phyloP scores from a whole-genome alignment of 2,797 vertebrate genomes.

The Danio aesculapii region DNA sequence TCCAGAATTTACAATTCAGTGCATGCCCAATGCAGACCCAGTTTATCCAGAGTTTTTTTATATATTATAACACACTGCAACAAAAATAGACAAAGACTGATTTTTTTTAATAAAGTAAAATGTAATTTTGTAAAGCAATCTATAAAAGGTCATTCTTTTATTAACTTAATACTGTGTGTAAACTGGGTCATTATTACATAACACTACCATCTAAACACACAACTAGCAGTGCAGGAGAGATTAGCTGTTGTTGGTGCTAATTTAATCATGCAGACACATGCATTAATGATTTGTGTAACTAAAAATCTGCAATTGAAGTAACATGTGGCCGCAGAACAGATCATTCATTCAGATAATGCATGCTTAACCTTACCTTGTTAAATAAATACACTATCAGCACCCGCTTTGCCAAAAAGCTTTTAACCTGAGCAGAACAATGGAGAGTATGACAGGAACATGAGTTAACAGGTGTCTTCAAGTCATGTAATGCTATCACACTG shows the following conservation, averaged over 20 bases:
- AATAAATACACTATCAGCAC: conserved; percentile 96
- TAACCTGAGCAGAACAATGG: conserved; percentile 84
- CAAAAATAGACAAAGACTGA: background rate
- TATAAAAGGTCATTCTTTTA: background rate
- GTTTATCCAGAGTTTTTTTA: conserved; percentile 25
- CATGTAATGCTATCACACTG: conserved; percentile 34
- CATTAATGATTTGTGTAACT: conserved; percentile 23
- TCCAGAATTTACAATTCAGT: no score
- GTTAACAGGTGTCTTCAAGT: conserved; percentile 21
- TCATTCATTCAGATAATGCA: conserved; percentile 35
- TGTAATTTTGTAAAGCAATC: background rate
- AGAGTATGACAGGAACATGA: conserved; percentile 49
- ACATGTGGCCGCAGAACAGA: background rate
- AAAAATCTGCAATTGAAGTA: conserved; percentile 22
- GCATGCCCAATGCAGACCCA: background rate
- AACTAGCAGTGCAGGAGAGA: background rate
- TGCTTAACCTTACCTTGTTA: conserved; percentile 90
- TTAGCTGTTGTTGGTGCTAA: conserved; percentile 7
- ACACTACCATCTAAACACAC: background rate
- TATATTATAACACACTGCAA: background rate
- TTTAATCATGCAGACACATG: conserved; percentile 47
- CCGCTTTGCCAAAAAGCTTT: conserved; percentile 90
- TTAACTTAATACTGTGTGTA: conserved; percentile 13
- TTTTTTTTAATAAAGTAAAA: background rate
- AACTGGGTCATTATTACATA: conserved; percentile 13